These are phyloP conservation scores for Dromas ardeola DNA, from an alignment of 2,113 vertebrate species.

Conservation along the genomic window DNA sequence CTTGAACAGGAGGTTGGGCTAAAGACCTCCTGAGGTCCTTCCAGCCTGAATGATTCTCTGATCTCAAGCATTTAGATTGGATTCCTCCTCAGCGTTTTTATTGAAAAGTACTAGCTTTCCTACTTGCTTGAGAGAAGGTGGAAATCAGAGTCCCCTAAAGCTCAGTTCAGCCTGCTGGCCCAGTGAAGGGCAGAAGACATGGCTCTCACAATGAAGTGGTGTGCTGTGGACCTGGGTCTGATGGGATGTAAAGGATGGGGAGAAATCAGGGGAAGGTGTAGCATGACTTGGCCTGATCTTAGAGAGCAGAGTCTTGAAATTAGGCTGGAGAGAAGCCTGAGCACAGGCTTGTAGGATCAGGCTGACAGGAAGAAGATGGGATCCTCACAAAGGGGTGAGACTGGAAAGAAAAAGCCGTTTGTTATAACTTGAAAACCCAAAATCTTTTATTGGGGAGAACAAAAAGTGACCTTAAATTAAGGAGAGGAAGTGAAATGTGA, in stretches of 20 bases:
- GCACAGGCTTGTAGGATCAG: not conserved
- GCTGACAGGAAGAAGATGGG: not conserved
- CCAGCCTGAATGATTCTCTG: not conserved
- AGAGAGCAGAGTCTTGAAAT: not conserved
- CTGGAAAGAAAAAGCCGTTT: not conserved
- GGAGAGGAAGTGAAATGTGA: not conserved
- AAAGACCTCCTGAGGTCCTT: not conserved
- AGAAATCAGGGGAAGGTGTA: not conserved
- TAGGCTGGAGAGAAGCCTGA: not conserved
- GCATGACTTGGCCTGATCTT: not conserved
- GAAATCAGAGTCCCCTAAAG: not conserved
- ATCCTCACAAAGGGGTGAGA: not conserved
- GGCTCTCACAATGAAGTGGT: rapidly evolving
- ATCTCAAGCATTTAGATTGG: not conserved
- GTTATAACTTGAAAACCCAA: not conserved
- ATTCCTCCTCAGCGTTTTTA: not conserved
- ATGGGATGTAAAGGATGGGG: not conserved
- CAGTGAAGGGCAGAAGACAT: not conserved
- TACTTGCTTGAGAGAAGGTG: not conserved
- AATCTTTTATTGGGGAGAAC: not conserved
- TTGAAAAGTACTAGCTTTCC: not conserved
- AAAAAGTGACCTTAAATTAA: constrained; percentile 4
- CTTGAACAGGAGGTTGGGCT: not conserved
- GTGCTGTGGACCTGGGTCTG: not conserved
- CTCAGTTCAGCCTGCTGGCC: not conserved